Evolutionary conservation across 2,888 invertebrate species (phyloP), one percentile per base, ranked within the genome.

Genomic region (Tachina lurida): DNA sequence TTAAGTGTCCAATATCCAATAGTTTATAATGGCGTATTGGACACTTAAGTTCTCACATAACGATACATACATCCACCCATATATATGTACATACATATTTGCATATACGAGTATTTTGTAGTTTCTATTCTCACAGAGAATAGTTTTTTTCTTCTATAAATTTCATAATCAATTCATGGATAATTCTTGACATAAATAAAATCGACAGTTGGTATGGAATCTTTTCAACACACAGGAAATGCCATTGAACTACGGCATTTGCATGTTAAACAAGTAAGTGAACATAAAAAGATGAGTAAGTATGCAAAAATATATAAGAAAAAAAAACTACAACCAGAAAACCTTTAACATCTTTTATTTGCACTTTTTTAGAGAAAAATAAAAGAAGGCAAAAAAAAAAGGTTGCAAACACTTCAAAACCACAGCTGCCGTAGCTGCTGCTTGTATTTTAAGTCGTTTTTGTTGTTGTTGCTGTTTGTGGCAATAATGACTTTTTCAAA

Each of bases 171-270:
- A 65, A 43, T 52, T 43, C 41, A 47, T 13, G 17, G 17, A 47
- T 73, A 17, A n/a, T 73, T 17, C 39, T 41, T 78, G 73, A 73
- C 15, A 39, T 68, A 41, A 60, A 82, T 22, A 63, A 63, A 70
- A 73, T 65, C 68, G 45, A 56, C 78, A 74, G 74, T 75, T 73
- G 47, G 47, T 56, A 63, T 65, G 19, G 22, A 68, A 31, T 65
- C 43, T 39, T 74, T 58, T 13, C 12, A n/a, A 76, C 67, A 71
- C 31, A 78, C 87, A 86, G 87, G 87, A 87, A 87, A 86, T 87
- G 80, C 87, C 86, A 83, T 77, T 83, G 86, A 87, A 84, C 80
- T 86, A 68, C 58, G 71, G 49, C 75, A 86, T 79, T 81, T 79
- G 80, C 73, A 77, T 73, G 71, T 70, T 75, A 58, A 56, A 22